Evolutionary conservation across 2,888 invertebrate species (phyloP), one percentile per base, ranked within the genome.

Genomic region (Zygothrica quintamaculata): DNA sequence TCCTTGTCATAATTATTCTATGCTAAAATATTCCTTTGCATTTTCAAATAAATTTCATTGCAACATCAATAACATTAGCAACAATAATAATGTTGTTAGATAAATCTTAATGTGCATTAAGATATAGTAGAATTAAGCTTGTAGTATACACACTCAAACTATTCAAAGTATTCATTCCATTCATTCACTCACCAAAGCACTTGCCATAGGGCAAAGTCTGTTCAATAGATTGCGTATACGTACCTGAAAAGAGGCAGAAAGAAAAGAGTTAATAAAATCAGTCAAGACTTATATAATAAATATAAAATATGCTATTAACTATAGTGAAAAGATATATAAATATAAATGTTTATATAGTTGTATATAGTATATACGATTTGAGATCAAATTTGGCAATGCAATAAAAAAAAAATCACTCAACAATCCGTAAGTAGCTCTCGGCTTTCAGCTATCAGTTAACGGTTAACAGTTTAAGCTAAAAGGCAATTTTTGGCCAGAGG

Each of bases 201-300:
- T n/a, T n/a, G n/a, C n/a, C 2, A 26, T 18, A 8, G 36, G n/a
- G 26, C n/a, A n/a, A 13, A 31, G 34, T 52, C 26, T 51, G 25
- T 22, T 43, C 55, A 67, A 50, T 64, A 69, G 56, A 55, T 55
- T 50, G 55, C 36, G 62, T 16, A 79, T 77, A 82, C 81, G 77
- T 82, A 82, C 81, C 81, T 81, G 52, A 47, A 82, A 81, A 11
- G 65, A 78, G 25, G n/a, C n/a, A n/a, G n/a, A n/a, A 77, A 65
- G 9, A 60, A 39, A 13, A 64, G 56, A 55, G 18, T 47, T 56
- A 26, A 26, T 16, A 16, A 53, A 52, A 70, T 82, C 76, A 53
- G 64, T 69, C 8, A 34, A 43, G 8, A 11, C 3, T 34, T 39
- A 22, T 15, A 6, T 8, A 1, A 5, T 0, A 7, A 13, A 3